A percentile compares a stretch with the other conserved stretches of the same genome.
phyloP scores from a whole-genome alignment of 2,113 vertebrate genomes.

The Carassius carassius region DNA sequence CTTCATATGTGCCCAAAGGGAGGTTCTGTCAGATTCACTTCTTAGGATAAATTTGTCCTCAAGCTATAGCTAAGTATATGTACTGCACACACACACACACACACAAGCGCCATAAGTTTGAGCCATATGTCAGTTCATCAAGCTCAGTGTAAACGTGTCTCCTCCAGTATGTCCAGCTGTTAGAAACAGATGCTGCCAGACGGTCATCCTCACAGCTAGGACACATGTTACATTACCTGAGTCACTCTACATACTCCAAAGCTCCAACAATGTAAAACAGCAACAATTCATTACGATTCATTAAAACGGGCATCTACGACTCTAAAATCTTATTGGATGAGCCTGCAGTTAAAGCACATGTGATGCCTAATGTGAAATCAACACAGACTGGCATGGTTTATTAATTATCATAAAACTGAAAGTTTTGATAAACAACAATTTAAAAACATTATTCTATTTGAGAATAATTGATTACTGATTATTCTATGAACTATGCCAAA shows the following conservation, averaged over 20 bases:
- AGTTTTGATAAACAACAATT: not conserved
- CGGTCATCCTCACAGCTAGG: slow-evolving; percentile 26
- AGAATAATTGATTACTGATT: too few species aligned
- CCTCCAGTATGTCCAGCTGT: slow-evolving; percentile 41
- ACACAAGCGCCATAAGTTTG: not conserved
- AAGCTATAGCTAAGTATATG: not conserved
- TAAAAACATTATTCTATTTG: too few species aligned
- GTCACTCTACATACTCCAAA: not conserved
- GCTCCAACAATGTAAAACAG: not conserved
- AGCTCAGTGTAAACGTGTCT: not conserved
- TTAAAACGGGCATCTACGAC: not conserved
- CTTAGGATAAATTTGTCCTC: not conserved
- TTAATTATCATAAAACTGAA: not conserved
- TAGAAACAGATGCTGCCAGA: slow-evolving; percentile 42
- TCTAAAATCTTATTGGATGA: not conserved
- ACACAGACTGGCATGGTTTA: not conserved
- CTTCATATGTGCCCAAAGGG: not conserved
- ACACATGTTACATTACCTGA: not conserved
- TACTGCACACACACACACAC: not conserved
- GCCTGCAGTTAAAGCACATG: not conserved
- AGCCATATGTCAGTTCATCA: slow-evolving; percentile 33
- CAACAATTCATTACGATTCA: not conserved
- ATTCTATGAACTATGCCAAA: too few species aligned
- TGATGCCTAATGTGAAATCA: not conserved
- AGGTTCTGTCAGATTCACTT: not conserved